Conservation (phyloP, 2,797 vertebrate genomes). For the Gymnothorax javanicus region DNA sequence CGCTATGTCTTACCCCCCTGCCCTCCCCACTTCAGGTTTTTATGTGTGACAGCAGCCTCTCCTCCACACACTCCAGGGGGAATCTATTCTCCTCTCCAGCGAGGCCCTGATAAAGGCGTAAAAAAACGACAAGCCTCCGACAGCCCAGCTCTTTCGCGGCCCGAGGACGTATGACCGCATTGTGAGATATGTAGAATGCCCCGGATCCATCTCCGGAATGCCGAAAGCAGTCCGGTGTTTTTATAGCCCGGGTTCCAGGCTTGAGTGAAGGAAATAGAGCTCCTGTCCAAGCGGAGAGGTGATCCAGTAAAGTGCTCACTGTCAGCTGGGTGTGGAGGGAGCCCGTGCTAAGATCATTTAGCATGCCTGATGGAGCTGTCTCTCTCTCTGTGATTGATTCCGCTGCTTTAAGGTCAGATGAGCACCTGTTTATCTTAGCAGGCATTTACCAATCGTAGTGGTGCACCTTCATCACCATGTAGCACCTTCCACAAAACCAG, state of each 20-base stretch:
- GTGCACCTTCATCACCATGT: background rate
- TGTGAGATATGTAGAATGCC: slow-evolving; percentile 15
- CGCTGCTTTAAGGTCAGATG: slow-evolving; percentile 26
- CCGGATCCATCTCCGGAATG: background rate
- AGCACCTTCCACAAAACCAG: background rate
- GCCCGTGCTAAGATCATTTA: slow-evolving; percentile 11
- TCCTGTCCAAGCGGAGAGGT: background rate
- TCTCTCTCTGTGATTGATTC: slow-evolving; percentile 26
- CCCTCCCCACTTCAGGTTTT: slow-evolving; percentile 22
- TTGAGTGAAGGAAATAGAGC: slow-evolving; percentile 2
- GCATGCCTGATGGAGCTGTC: slow-evolving; percentile 27
- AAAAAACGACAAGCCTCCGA: background rate
- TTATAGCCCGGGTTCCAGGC: background rate
- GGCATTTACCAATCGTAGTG: slow-evolving; percentile 29
- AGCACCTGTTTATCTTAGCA: background rate
- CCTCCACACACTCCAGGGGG: slow-evolving; percentile 8
- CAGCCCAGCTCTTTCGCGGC: background rate
- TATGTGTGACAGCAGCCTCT: slow-evolving; percentile 20
- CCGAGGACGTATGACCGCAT: background rate
- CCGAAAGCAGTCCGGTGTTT: background rate
- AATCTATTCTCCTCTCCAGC: background rate
- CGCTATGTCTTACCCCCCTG: background rate
- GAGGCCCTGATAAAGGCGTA: slow-evolving; percentile 20
- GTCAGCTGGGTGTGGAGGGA: slow-evolving; percentile 11
- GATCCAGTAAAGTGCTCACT: background rate